These are phyloP conservation scores for Aphidius colemani DNA, from an alignment of 2,888 invertebrate species.

Conservation along the genomic window DNA sequence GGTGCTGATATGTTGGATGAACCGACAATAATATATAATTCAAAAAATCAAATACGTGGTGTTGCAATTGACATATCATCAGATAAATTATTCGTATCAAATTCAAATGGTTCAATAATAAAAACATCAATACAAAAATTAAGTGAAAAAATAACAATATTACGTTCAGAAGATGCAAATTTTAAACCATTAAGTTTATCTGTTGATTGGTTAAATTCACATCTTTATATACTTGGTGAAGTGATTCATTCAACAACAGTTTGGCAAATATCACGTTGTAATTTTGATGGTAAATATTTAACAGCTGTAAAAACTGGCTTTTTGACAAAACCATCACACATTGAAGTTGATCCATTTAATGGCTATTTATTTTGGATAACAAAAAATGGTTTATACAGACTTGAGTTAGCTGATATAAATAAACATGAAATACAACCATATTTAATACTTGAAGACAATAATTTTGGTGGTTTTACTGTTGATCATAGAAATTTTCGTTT, in stretches of 20 bases:
- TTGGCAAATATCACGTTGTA: constrained; percentile 79
- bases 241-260: constrained; percentile 63
- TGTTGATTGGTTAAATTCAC: constrained; percentile 87
- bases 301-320: constrained; percentile 75
- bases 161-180: constrained; percentile 66
- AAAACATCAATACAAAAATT: constrained; percentile 56
- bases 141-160: constrained; percentile 48
- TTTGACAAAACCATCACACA: constrained; percentile 72
- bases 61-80: constrained; percentile 77
- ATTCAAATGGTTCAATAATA: constrained; percentile 71
- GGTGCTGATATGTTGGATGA: constrained; percentile 72
- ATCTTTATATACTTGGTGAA: constrained; percentile 82
- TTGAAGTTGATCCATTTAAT: constrained; percentile 91
- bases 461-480: constrained; percentile 81
- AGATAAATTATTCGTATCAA: constrained; percentile 77
- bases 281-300: constrained; percentile 73
- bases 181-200: constrained; percentile 75
- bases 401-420: constrained; percentile 78
- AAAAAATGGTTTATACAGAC: constrained; percentile 73
- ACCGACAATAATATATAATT: constrained; percentile 69
- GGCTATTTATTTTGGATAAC: constrained; percentile 86
- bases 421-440: constrained; percentile 71
- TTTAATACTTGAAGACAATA: constrained; percentile 68
- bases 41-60: constrained; percentile 67
- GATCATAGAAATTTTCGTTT: constrained; percentile 82